These are phyloP conservation scores for Aspidoscelis tigris DNA, from an alignment of 2,113 vertebrate genomes.

Conservation along the genomic window DNA sequence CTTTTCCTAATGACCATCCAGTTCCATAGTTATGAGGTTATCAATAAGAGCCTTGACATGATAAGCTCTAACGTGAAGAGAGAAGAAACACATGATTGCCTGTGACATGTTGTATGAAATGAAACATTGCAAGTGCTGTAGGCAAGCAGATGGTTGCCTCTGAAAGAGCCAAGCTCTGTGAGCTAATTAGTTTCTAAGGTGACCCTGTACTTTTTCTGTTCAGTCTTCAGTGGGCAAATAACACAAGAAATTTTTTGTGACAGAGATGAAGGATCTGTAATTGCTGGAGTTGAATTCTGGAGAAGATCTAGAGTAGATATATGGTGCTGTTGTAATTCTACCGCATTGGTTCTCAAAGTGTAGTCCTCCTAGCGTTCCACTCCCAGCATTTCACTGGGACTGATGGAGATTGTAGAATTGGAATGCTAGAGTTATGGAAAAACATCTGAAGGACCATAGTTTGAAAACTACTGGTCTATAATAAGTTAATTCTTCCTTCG, in stretches of 20 bases:
- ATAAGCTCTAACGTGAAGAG: background rate
- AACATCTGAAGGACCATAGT: no score
- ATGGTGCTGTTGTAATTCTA: background rate
- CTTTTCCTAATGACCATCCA: background rate
- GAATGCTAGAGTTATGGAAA: no score
- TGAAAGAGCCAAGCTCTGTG: background rate
- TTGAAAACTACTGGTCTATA: background rate
- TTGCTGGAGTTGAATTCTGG: background rate
- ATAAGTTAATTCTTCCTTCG: background rate
- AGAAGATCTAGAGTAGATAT: background rate
- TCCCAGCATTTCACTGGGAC: no score
- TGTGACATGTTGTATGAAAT: background rate
- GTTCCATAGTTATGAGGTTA: background rate
- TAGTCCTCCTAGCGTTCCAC: no score
- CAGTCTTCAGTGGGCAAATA: background rate
- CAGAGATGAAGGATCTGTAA: background rate
- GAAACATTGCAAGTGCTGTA: background rate
- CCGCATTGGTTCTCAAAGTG: no score
- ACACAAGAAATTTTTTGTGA: background rate
- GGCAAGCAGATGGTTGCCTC: background rate
- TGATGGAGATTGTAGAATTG: no score
- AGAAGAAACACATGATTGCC: background rate
- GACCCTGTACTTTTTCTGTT: background rate
- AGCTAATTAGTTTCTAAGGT: slow-evolving; percentile 3
- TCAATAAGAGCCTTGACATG: slow-evolving; percentile 10